Evolutionary conservation across 2,888 invertebrate species (phyloP).

Genomic region (Chaetogeoica ovagalla): DNA sequence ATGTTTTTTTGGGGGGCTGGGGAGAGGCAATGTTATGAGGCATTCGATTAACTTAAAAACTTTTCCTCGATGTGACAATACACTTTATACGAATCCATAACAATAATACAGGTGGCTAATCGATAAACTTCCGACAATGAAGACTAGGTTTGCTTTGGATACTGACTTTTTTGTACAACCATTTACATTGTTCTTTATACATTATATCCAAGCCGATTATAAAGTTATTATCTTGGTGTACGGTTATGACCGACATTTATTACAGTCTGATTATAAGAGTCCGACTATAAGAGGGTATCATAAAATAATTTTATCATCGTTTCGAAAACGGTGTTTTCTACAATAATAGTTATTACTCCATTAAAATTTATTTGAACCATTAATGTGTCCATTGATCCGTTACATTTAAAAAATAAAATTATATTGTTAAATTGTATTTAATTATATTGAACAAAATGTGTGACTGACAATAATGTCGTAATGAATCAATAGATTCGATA

Average conservation of each 20-base stretch:
- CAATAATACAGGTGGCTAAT: slow-evolving; percentile 38
- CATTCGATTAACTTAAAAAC: slow-evolving; percentile 18
- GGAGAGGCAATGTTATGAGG: not conserved
- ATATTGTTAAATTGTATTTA: not conserved
- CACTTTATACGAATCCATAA: not conserved
- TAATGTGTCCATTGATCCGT: not conserved
- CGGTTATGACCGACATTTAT: not conserved
- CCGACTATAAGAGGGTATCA: no score
- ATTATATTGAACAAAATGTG: no score
- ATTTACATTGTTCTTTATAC: slow-evolving; percentile 3
- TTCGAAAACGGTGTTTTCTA: no score
- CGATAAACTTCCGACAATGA: slow-evolving; percentile 15
- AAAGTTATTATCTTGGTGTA: slow-evolving; percentile 20
- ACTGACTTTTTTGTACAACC: not conserved
- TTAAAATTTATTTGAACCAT: not conserved
- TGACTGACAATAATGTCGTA: no score
- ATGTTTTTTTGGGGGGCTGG: slow-evolving; percentile 7
- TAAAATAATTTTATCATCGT: not conserved
- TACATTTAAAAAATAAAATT: not conserved
- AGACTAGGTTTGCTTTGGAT: slow-evolving; percentile 25
- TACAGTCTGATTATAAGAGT: not conserved
- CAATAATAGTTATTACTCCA: not conserved
- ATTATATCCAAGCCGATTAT: slow-evolving; percentile 20
- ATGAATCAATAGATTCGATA: no score
- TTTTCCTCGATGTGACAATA: not conserved